Percentiles rank a stretch among this genome's conserved stretches.
Evolutionary conservation across 1,140 invertebrate species (phyloP).

Genomic region (Drosophila mayri): DNA sequence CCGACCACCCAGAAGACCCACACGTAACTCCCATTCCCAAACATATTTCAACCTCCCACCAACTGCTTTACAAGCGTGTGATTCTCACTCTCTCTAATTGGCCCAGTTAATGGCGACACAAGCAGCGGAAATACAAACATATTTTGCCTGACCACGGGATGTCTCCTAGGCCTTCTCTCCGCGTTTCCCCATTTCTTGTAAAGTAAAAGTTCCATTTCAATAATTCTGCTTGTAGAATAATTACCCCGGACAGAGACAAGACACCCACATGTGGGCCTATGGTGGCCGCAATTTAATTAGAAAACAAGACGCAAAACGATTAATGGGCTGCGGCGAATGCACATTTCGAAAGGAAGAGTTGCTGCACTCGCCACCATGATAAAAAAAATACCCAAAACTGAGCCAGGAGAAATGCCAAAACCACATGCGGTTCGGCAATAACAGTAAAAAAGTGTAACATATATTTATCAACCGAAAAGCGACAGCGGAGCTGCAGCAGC

Average conservation of each 20-base stretch:
- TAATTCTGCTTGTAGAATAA: conserved; percentile 65
- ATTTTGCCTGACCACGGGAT: conserved; percentile 31
- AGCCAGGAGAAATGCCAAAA: conserved; percentile 57
- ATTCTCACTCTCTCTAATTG: conserved; percentile 61
- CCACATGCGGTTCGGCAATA: conserved; percentile 64
- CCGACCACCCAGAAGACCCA: conserved; percentile 27
- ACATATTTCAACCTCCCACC: conserved; percentile 20
- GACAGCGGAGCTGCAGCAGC: conserved; percentile 39
- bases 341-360: conserved; percentile 66
- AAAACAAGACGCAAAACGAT: conserved; percentile 53
- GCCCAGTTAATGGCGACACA: conserved; percentile 41
- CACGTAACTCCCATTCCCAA: conserved; percentile 2
- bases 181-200: not conserved
- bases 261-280: conserved; percentile 51
- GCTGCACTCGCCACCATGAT: conserved; percentile 24
- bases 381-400: conserved; percentile 2
- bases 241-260: conserved; percentile 44
- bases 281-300: conserved; percentile 61
- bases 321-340: conserved; percentile 51
- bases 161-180: conserved; percentile 4
- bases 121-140: conserved; percentile 11
- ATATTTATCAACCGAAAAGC: conserved; percentile 63
- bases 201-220: conserved; percentile 62
- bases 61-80: conserved; percentile 16
- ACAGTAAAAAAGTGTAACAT: conserved; percentile 69